Evolutionary conservation across 2,888 invertebrate species (phyloP).

Genomic region (Listrodromus nycthemerus): DNA sequence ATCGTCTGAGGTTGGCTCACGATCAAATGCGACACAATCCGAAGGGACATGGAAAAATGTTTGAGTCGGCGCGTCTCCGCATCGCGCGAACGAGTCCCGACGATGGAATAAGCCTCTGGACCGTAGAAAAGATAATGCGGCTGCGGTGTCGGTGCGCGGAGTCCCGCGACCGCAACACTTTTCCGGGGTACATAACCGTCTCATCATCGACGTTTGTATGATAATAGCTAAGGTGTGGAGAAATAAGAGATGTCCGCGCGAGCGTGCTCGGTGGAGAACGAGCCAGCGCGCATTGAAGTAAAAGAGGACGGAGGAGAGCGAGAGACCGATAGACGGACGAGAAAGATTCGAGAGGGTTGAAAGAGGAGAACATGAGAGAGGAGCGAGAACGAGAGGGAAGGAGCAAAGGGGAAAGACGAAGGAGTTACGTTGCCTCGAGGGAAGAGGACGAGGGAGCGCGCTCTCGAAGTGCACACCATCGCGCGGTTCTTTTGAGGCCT

Average conservation of each 20-base stretch:
- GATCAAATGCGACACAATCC: background rate
- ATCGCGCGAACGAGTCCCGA: background rate
- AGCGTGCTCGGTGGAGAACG: conserved; percentile 49
- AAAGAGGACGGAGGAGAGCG: conserved; percentile 58
- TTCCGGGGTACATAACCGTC: conserved; percentile 76
- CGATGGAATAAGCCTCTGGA: conserved; percentile 33
- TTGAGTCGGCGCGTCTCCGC: background rate
- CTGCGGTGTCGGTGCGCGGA: conserved; percentile 60
- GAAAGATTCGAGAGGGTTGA: conserved; percentile 35
- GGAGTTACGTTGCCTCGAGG: conserved; percentile 63
- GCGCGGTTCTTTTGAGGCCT: conserved; percentile 82
- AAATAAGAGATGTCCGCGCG: conserved; percentile 76
- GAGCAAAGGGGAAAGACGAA: conserved; percentile 66
- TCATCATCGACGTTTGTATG: conserved; percentile 83
- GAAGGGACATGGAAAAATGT: background rate
- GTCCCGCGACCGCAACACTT: conserved; percentile 76
- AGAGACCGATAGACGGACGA: conserved; percentile 61
- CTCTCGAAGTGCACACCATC: conserved; percentile 66
- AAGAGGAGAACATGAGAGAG: conserved; percentile 52
- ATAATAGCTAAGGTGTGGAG: conserved; percentile 83
- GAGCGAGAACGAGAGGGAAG: conserved; percentile 53
- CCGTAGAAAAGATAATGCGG: conserved; percentile 66
- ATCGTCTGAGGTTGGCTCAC: background rate
- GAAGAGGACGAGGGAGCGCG: conserved; percentile 69
- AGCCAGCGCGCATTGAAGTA: conserved; percentile 54